Evolutionary conservation across 2,888 invertebrate species (phyloP), one percentile per base, ranked within the genome.

Genomic region (Synanthedon myopaeformis): DNA sequence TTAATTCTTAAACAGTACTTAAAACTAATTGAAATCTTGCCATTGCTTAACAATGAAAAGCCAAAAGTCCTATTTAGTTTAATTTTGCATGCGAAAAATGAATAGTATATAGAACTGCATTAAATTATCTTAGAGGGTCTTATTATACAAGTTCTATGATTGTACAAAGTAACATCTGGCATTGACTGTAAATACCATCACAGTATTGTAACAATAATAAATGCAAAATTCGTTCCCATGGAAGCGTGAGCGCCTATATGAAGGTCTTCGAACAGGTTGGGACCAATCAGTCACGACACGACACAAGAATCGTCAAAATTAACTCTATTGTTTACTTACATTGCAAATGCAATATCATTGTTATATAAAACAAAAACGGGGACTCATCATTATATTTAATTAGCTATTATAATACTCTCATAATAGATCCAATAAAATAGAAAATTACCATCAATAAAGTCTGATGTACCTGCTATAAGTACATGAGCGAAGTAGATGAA

Each of bases 251-350:
- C 55, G 58, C 54, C 54, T 59, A 58, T 41, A 54, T 53, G 59
- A 58, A 61, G 58, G 59, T 57, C 54, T 57, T 54, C 11, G 51
- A 58, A 58, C 56, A 58, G 57, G 59, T 59, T 58, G 57, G 42
- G 42, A 52, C 51, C 55, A 49, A 58, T 57, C 57, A 57, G 58
- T 59, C 59, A 61, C 56, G 57, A 51, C 55, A 54, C 42, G 52
- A 35, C 35, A 35, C 55, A 50, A 45, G 53, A 53, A 52, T 56
- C 58, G 53, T 59, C 60, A 56, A 57, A 59, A 56, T 51, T 54
- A 54, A 42, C 42, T 41, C 14, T 42, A 49, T 12, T 51, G 41
- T 49, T 49, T 53, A 19, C 52, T 35, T 49, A 14, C 54, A 42
- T 55, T 55, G 49, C 51, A 55, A 54, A 56, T 52, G 52, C 54